These are phyloP conservation scores for Sphaerodactylus townsendi DNA, from an alignment of 2,113 vertebrate species.

Conservation along the genomic window DNA sequence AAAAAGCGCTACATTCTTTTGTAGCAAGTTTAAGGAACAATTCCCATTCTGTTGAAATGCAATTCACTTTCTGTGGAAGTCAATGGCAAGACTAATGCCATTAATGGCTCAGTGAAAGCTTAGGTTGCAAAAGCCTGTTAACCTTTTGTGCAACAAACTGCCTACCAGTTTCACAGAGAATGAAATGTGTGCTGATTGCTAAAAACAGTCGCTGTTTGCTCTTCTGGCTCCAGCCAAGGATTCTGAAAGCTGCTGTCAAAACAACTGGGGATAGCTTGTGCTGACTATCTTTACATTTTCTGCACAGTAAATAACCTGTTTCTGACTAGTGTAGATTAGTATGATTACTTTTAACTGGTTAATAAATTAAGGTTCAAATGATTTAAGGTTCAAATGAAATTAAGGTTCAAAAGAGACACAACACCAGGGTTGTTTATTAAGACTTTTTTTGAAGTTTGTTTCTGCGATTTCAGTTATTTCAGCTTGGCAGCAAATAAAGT, in stretches of 20 bases:
- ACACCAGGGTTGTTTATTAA: not conserved
- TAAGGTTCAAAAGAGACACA: not conserved
- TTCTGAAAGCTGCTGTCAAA: not conserved
- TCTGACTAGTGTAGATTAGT: not conserved
- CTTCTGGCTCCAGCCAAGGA: not conserved
- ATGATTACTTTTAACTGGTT: not conserved
- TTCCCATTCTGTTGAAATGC: not conserved
- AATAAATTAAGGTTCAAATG: not conserved
- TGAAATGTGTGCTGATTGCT: slow-evolving; percentile 18
- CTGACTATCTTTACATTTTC: not conserved
- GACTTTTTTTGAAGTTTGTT: not conserved
- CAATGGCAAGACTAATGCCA: not conserved
- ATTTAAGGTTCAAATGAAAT: not conserved
- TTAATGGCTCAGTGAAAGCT: slow-evolving; percentile 1
- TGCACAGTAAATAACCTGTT: not conserved
- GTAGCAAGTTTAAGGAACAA: slow-evolving; percentile 16
- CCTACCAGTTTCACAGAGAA: slow-evolving; percentile 41
- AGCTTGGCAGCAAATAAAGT: no score
- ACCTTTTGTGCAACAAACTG: not conserved
- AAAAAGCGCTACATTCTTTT: not conserved
- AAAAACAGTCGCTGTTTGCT: not conserved
- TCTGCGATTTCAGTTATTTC: no score
- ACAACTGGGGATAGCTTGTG: not conserved
- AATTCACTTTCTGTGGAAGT: not conserved
- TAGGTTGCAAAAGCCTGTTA: slow-evolving; percentile 15